Conservation (phyloP, 1,140 invertebrate species). For the Octopus sinensis region DNA sequence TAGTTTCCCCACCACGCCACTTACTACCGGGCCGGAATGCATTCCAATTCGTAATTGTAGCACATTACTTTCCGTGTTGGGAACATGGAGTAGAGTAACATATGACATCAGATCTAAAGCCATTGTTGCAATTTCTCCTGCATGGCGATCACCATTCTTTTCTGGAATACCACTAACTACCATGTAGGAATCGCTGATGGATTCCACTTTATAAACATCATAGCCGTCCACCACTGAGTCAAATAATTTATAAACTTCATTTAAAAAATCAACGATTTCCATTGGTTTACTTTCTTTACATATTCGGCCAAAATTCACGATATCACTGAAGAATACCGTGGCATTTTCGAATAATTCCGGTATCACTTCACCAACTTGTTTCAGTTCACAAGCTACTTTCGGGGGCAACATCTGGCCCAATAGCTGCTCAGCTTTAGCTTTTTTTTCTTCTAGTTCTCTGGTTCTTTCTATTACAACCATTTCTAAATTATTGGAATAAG, state of each 20-base stretch:
- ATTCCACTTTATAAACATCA: conserved; percentile 74
- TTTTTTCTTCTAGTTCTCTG: conserved; percentile 83
- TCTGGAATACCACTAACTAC: conserved; percentile 45
- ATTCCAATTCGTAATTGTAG: conserved; percentile 82
- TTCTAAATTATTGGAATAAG: too few species aligned
- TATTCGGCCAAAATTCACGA: conserved; percentile 74
- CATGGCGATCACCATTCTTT: conserved; percentile 70
- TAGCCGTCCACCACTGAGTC: conserved; percentile 59
- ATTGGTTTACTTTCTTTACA: conserved; percentile 28
- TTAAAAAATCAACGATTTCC: conserved; percentile 34
- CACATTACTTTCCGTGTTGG: conserved; percentile 76
- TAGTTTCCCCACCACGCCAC: conserved; percentile 46
- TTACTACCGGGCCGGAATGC: conserved; percentile 69
- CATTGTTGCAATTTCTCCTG: conserved; percentile 79
- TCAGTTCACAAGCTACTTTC: conserved; percentile 67
- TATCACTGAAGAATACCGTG: conserved; percentile 70
- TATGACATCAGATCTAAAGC: conserved; percentile 78
- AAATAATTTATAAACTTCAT: conserved; percentile 68
- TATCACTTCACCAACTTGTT: conserved; percentile 75
- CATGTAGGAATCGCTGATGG: conserved; percentile 65
- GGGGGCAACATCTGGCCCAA: conserved; percentile 84
- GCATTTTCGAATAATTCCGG: background rate
- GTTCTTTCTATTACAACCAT: conserved; percentile 65
- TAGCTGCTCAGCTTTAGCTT: conserved; percentile 85
- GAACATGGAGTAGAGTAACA: conserved; percentile 77